A percentile compares a stretch with the other conserved stretches of the same genome.
Evolutionary conservation across 2,797 vertebrate species (phyloP).

Genomic region (Clarias pachynema): DNA sequence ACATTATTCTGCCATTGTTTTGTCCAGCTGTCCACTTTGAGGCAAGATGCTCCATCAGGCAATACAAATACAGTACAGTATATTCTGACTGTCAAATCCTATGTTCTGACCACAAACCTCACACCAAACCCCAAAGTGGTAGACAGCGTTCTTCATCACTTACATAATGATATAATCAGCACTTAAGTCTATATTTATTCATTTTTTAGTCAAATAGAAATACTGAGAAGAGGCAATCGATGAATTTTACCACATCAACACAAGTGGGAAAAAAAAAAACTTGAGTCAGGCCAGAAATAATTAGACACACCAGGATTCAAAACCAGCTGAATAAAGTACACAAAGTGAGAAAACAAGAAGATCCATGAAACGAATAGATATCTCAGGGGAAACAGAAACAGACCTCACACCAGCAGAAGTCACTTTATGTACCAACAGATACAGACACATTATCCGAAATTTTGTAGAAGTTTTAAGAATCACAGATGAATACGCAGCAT

Average conservation of each 20-base stretch:
- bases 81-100: neutral
- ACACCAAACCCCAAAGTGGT: neutral
- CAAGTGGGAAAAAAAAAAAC: neutral
- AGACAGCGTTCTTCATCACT: neutral
- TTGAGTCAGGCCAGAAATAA: neutral
- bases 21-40: neutral
- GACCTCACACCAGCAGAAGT: neutral
- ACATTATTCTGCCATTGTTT: neutral
- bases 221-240: neutral
- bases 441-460: neutral
- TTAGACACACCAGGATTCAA: neutral
- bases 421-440: neutral
- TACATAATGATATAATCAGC: neutral
- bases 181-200: neutral
- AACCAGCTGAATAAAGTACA: neutral
- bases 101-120: neutral
- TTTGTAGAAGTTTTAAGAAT: neutral
- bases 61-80: neutral
- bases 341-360: neutral
- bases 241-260: neutral
- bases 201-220: neutral
- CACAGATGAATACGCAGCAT: neutral
- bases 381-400: neutral
- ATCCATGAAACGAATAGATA: neutral
- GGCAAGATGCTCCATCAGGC: neutral